Evolutionary conservation across 2,797 vertebrate species (phyloP), one percentile per base, ranked within the genome.

Genomic region (Muscicapa striata): DNA sequence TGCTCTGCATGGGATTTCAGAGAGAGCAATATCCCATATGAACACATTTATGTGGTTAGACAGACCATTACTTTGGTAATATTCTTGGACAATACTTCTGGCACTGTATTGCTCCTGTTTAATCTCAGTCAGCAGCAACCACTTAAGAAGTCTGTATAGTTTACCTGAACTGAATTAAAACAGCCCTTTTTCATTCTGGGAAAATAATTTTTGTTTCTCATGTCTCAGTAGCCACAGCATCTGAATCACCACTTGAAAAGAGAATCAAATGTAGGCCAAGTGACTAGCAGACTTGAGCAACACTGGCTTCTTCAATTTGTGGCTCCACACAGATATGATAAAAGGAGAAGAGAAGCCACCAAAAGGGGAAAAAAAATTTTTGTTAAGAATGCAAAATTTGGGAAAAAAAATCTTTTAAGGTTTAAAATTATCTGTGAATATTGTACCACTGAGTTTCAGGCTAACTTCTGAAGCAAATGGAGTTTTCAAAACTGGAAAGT

Each of bases 131-230:
- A 80, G 49, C 49, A 91, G 26, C 46, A 89, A 29, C 24, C 30
- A 63, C 80, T 91, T 73, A 43, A 40, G 36, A 87, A 68, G 20
- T 74, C 70, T 41, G 22, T 29, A 30, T 66, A 9, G 34, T 79
- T 94, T 76, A 92, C 66, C 46, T 84, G 34, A 93, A 58, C 30
- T 74, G 52, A 85, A 83, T 54, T 59, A 59, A 84, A 94, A 54
- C 30, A 89, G 52, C 10, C 16, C 10, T 91, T 88, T 82, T 58
- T 79, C 21, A 81, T 48, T 62, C 48, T 70, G 20, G 62, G 70
- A 76, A 77, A 83, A 79, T 11, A 64, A n/a, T 9, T 68, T 85
- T 78, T 75, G 30, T n/a, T 69, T 88, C 19, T 68, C 2, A 1
- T 32, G 14, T 73, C 24, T 87, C 40, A 15, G 26, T 41, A 66